Evolutionary conservation across 2,113 vertebrate genomes (phyloP), one percentile per base, ranked within the genome.

Genomic region (Tympanuchus pallidicinctus): DNA sequence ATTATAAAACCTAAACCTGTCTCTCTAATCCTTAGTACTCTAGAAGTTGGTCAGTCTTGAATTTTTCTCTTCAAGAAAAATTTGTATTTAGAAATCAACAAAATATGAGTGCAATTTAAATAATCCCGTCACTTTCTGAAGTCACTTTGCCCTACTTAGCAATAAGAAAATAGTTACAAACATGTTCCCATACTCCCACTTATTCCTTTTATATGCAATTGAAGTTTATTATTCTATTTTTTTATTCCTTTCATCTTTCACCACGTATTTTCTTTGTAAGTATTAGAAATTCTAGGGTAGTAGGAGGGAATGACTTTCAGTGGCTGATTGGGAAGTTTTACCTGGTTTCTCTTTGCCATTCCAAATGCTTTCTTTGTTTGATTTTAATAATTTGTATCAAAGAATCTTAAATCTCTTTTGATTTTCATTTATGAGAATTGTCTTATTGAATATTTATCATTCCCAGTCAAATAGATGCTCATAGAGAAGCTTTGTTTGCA

Each of bases 141-240:
- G 61, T 88, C 2, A 75, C 72, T 94, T 91, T 92, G 47, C 75
- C 65, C 76, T 79, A 83, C 47, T 83, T 67, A 69, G 34, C 1
- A 2, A 52, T 83, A 86, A 90, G 75, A 89, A 94, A 94, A 91
- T 77, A 93, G 75, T 86, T 91, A 93, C 76, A 91, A 96, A 86
- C 92, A 71, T 82, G 38, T 90, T 94, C 60, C 76, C 22, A 36
- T 81, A 85, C 82, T 91, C 87, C 75, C 43, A 92, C 72, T 91
- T 94, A 74, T 11, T 94, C 65, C 43, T 95, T 95, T 96, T 90
- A 92, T 81, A 32, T 78, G 86, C 34, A 83, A 75, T 18, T 86
- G 79, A 92, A 83, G 16, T 81, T 81, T 86, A 92, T 85, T 92
- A 61, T 91, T 93, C 42, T 82, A 43, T 69, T 92, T 94, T 86